phyloP scores from a whole-genome alignment of 2,888 invertebrate genomes.

The Drosophila maculinotata region DNA sequence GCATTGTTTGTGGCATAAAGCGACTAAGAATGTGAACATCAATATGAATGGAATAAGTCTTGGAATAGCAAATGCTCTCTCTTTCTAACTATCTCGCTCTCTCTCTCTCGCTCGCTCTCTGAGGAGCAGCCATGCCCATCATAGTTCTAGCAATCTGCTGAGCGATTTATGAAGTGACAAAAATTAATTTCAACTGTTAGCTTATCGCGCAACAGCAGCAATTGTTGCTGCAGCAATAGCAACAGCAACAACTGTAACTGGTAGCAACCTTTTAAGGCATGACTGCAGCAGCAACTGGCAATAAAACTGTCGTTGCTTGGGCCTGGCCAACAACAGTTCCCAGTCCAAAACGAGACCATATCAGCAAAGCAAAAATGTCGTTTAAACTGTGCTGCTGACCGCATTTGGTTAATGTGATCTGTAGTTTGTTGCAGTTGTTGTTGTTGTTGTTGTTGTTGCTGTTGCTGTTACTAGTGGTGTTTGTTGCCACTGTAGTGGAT shows the following conservation, averaged over 20 bases:
- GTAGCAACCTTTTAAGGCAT: constrained; percentile 71
- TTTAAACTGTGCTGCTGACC: constrained; percentile 79
- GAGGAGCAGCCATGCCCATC: neutral
- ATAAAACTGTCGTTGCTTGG: constrained; percentile 78
- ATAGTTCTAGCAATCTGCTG: constrained; percentile 34
- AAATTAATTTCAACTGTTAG: constrained; percentile 84
- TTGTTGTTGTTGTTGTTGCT: constrained; percentile 19
- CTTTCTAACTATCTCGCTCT: neutral
- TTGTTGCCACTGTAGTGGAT: constrained; percentile 23
- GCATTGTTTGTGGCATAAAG: too few species aligned
- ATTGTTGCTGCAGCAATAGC: constrained; percentile 32
- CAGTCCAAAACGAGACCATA: constrained; percentile 77
- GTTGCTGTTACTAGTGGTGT: constrained; percentile 15
- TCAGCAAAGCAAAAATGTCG: constrained; percentile 77
- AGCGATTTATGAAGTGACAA: constrained; percentile 84
- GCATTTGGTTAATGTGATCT: constrained; percentile 79
- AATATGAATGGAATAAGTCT: neutral
- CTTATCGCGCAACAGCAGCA: constrained; percentile 66
- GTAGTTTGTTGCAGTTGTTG: constrained; percentile 32
- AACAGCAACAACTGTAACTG: constrained; percentile 46
- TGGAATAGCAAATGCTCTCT: neutral
- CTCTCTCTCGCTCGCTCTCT: too few species aligned
- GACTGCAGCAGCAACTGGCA: constrained; percentile 56
- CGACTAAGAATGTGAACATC: neutral
- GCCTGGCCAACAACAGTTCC: constrained; percentile 44